These are phyloP conservation scores for Yasuhikotakia modesta DNA, from an alignment of 2,797 vertebrate species.

Conservation along the genomic window DNA sequence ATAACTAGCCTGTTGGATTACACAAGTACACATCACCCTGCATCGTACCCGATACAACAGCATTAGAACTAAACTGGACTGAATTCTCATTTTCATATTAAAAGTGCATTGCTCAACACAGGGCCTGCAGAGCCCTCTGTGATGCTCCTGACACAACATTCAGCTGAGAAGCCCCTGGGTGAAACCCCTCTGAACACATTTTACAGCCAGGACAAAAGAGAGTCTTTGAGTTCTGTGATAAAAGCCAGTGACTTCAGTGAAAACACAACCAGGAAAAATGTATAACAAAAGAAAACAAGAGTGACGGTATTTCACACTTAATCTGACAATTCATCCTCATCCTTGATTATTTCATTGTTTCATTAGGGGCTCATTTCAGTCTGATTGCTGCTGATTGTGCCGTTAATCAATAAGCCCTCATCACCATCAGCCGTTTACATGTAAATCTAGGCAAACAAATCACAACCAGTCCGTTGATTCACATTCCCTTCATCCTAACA, in stretches of 20 bases:
- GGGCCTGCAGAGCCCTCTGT: conserved; percentile 37
- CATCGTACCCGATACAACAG: not conserved
- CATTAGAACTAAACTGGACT: conserved; percentile 20
- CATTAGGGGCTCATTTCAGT: conserved; percentile 12
- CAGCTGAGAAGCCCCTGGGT: conserved; percentile 40
- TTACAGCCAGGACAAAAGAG: conserved; percentile 5
- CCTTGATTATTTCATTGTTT: conserved; percentile 37
- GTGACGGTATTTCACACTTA: conserved; percentile 10
- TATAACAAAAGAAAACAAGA: conserved; percentile 18
- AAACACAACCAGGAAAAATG: conserved; percentile 3
- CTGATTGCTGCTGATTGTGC: not conserved
- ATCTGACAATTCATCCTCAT: conserved; percentile 33
- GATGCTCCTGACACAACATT: conserved; percentile 48
- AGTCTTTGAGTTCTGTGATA: conserved; percentile 15
- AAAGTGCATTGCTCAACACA: conserved; percentile 25
- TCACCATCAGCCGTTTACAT: conserved; percentile 41
- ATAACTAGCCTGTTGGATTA: conserved; percentile 13
- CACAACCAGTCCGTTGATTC: not conserved
- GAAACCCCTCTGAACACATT: conserved; percentile 38
- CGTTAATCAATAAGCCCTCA: conserved; percentile 33
- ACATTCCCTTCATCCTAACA: conserved; percentile 23
- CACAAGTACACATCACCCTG: conserved; percentile 20
- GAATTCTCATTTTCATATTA: conserved; percentile 11
- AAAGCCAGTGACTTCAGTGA: conserved; percentile 22
- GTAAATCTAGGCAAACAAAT: conserved; percentile 46